phyloP scores from a whole-genome alignment of 2,797 vertebrate species.

The Myripristis murdjan region DNA sequence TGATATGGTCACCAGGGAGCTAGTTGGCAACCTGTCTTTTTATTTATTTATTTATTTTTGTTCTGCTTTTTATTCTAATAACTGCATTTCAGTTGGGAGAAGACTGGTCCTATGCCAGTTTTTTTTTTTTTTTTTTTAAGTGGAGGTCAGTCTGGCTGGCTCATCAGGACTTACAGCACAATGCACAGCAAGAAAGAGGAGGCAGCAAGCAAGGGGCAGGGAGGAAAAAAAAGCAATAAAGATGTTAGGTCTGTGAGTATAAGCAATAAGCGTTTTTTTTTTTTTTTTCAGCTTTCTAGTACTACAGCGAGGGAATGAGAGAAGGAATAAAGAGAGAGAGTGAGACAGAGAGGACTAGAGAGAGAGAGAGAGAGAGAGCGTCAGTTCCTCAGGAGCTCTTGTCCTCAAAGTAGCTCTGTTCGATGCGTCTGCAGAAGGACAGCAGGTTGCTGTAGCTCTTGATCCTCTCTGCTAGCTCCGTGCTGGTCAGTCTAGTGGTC shows the following conservation, averaged over 20 bases:
- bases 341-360: not conserved
- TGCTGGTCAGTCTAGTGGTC: constrained; percentile 93
- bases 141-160: not conserved
- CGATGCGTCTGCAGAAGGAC: constrained; percentile 95
- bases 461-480: constrained; percentile 93
- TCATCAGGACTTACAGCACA: constrained; percentile 2
- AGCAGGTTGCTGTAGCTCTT: constrained; percentile 95
- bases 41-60: too few species aligned
- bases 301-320: constrained; percentile 62
- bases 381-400: constrained; percentile 71
- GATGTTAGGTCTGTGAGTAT: not conserved
- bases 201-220: not conserved
- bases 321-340: constrained; percentile 13
- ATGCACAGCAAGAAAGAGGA: constrained; percentile 28
- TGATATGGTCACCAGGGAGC: not conserved
- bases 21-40: not conserved
- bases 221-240: too few species aligned
- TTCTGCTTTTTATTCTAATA: not conserved
- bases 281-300: constrained; percentile 15
- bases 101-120: not conserved
- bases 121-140: too few species aligned
- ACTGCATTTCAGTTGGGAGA: not conserved
- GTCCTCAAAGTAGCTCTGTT: constrained; percentile 94
- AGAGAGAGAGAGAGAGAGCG: not conserved
- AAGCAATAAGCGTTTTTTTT: too few species aligned